Conservation (phyloP, 2,797 vertebrate genomes). For the Tolypeutes matacus region DNA sequence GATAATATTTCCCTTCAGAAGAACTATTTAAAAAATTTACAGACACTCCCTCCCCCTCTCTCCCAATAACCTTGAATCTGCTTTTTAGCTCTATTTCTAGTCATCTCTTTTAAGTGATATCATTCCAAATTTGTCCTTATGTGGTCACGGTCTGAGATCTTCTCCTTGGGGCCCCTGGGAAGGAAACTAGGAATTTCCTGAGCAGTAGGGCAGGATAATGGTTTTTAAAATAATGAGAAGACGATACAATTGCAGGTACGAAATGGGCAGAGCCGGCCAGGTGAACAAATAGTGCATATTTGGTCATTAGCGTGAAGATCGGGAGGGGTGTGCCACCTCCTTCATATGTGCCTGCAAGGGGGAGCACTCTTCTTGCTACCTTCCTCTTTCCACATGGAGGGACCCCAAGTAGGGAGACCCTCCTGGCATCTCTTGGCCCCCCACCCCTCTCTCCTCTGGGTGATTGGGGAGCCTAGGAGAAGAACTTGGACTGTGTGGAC, state of each 20-base stretch:
- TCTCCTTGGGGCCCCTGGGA: background rate
- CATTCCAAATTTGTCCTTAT: too few species aligned
- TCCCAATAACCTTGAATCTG: too few species aligned
- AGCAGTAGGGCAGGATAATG: background rate
- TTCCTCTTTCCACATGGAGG: background rate
- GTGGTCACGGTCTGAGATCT: background rate
- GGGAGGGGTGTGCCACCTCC: background rate
- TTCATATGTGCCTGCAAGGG: rapidly evolving
- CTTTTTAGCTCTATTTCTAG: too few species aligned
- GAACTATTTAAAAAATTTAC: background rate
- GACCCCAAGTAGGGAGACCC: background rate
- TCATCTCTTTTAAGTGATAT: too few species aligned
- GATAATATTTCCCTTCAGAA: background rate
- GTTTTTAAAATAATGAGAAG: background rate
- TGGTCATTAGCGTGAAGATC: background rate
- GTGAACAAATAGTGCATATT: rapidly evolving
- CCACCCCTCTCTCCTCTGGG: background rate
- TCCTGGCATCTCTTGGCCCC: background rate
- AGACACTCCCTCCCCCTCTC: too few species aligned
- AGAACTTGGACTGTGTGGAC: rapidly evolving
- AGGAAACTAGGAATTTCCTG: background rate
- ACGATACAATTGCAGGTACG: background rate
- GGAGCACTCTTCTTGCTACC: too few species aligned
- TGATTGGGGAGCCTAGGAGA: background rate
- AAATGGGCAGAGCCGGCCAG: background rate